Evolutionary conservation across 2,888 invertebrate genomes (phyloP).

Genomic region (Spilosoma lubricipeda): DNA sequence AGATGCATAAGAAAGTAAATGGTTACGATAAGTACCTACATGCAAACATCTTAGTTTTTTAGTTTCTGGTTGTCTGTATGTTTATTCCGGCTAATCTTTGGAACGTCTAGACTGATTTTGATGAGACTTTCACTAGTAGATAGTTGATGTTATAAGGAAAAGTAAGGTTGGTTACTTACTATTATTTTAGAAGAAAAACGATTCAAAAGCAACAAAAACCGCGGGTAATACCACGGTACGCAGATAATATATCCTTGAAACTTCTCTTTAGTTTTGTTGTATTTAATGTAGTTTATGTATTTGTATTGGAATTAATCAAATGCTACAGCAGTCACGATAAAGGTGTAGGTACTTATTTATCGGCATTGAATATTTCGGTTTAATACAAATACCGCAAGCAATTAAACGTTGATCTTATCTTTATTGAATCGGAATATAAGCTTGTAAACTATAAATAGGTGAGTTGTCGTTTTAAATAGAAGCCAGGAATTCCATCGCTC

Average conservation of each 20-base stretch:
- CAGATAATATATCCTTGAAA: not conserved
- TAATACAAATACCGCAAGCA: slow-evolving; percentile 37
- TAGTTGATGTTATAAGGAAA: too few relatives aligned
- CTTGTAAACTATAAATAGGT: slow-evolving; percentile 40
- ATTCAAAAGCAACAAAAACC: too few relatives aligned
- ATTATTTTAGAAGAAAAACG: too few relatives aligned
- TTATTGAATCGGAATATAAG: slow-evolving; percentile 34
- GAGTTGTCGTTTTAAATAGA: slow-evolving; percentile 46
- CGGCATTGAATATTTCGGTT: slow-evolving; percentile 33
- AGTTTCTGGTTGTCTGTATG: too few relatives aligned
- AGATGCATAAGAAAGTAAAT: too few relatives aligned
- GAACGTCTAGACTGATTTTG: too few relatives aligned
- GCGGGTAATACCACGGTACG: too few relatives aligned
- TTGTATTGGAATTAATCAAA: slow-evolving; percentile 44
- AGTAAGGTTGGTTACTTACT: too few relatives aligned
- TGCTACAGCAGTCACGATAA: slow-evolving; percentile 41
- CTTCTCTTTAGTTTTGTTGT: slow-evolving; percentile 22
- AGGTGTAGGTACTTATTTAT: slow-evolving; percentile 12
- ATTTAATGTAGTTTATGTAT: slow-evolving; percentile 27
- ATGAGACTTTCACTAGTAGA: too few relatives aligned
- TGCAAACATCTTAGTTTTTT: too few relatives aligned
- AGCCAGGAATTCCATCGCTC: slow-evolving; percentile 63
- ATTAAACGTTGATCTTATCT: slow-evolving; percentile 43
- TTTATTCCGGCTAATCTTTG: too few relatives aligned
- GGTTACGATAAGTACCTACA: too few relatives aligned